phyloP scores from a whole-genome alignment of 2,888 invertebrate species.

The Heliconius erato region DNA sequence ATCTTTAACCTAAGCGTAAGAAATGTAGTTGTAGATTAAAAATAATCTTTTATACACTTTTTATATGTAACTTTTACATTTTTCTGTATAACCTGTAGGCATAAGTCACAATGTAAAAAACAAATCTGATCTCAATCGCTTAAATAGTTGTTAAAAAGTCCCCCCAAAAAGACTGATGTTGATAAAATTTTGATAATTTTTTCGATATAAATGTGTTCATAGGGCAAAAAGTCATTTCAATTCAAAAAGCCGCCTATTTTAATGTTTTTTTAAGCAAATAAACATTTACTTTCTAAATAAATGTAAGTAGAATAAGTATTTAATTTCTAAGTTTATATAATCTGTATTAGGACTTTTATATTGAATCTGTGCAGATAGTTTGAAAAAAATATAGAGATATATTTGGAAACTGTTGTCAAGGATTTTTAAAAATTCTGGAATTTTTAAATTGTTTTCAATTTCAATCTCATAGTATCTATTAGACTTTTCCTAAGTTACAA shows the following conservation, averaged over 20 bases:
- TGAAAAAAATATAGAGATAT: neutral
- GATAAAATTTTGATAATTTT: conserved; percentile 26
- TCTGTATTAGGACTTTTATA: neutral
- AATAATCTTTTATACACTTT: conserved; percentile 17
- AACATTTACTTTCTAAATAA: neutral
- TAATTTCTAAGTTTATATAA: conserved; percentile 4
- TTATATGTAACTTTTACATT: conserved; percentile 6
- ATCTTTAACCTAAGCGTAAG: conserved; percentile 11
- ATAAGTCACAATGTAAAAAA: conserved; percentile 24
- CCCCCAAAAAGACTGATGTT: conserved; percentile 44
- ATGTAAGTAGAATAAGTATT: neutral
- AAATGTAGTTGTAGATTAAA: conserved; percentile 1
- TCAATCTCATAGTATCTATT: neutral
- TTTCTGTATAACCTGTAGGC: conserved; percentile 6
- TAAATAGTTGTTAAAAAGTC: conserved; percentile 13
- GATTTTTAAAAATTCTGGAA: neutral
- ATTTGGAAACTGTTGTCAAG: neutral
- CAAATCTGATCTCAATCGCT: conserved; percentile 37
- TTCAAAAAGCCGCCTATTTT: conserved; percentile 37
- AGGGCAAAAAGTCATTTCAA: conserved; percentile 25
- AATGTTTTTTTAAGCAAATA: conserved; percentile 4
- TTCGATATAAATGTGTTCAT: neutral
- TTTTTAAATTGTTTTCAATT: neutral
- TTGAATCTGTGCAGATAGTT: neutral
- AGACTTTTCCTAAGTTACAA: neutral